phyloP scores from a whole-genome alignment of 1,140 invertebrate genomes.

The Agrilus planipennis region DNA sequence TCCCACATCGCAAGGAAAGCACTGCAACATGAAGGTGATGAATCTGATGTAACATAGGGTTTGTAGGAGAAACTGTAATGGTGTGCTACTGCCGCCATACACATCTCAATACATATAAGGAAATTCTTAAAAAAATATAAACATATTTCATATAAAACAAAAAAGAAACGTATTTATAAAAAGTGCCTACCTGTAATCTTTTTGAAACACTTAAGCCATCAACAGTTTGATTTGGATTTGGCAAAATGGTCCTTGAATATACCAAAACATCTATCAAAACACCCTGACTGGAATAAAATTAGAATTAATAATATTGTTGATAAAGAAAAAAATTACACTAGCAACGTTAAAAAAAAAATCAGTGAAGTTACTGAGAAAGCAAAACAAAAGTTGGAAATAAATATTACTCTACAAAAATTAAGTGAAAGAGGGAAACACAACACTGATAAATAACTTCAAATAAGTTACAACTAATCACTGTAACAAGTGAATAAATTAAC shows the following conservation, averaged over 20 bases:
- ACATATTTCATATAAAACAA: background rate
- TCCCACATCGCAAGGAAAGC: slow-evolving; percentile 81
- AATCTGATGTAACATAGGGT: slow-evolving; percentile 54
- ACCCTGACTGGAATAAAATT: slow-evolving; percentile 64
- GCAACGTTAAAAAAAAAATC: too few relatives aligned
- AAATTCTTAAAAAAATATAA: slow-evolving; percentile 60
- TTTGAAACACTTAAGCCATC: slow-evolving; percentile 60
- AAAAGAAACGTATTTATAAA: slow-evolving; percentile 11
- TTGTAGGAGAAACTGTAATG: slow-evolving; percentile 90
- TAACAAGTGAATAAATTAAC: too few relatives aligned
- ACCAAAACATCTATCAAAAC: slow-evolving; percentile 80
- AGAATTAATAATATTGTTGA: background rate
- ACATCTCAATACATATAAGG: slow-evolving; percentile 96
- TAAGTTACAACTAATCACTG: too few relatives aligned
- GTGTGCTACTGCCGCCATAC: slow-evolving; percentile 87
- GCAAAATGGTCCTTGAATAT: slow-evolving; percentile 60
- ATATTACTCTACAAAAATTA: too few relatives aligned
- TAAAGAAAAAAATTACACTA: background rate
- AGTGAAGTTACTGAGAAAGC: slow-evolving; percentile 7
- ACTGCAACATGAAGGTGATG: slow-evolving; percentile 42
- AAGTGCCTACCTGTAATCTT: slow-evolving; percentile 77
- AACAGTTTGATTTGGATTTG: slow-evolving; percentile 51
- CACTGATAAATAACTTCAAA: too few relatives aligned
- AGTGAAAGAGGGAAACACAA: too few relatives aligned
- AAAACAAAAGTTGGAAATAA: slow-evolving; percentile 1